Evolutionary conservation across 1,140 invertebrate genomes (phyloP).

Genomic region (Mizuhopecten yessoensis): DNA sequence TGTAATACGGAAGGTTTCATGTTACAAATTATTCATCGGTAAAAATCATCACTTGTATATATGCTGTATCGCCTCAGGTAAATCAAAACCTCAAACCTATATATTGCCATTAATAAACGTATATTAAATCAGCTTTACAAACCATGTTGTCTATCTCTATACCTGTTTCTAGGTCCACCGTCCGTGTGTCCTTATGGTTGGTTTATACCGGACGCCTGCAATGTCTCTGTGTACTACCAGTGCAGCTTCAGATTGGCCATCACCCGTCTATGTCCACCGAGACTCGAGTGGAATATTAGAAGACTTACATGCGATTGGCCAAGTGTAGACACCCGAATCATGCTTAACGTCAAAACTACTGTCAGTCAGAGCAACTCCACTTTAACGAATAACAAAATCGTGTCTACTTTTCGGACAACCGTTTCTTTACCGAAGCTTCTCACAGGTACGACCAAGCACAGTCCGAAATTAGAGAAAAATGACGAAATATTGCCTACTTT

Average conservation of each 20-base stretch:
- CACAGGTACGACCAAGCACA: background rate
- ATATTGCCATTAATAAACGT: no score
- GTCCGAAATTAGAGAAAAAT: background rate
- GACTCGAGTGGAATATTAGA: background rate
- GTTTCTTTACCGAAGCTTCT: background rate
- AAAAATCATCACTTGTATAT: no score
- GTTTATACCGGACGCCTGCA: background rate
- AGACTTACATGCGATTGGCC: background rate
- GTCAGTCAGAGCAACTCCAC: background rate
- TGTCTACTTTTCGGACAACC: background rate
- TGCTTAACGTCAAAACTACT: background rate
- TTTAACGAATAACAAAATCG: background rate
- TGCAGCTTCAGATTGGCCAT: background rate
- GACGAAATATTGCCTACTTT: background rate
- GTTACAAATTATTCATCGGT: no score
- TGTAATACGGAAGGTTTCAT: no score
- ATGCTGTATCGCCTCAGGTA: no score
- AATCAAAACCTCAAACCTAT: no score
- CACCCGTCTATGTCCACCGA: background rate
- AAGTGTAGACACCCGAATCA: background rate
- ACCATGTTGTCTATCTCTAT: no score
- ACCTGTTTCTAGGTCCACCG: background rate
- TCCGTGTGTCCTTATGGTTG: background rate
- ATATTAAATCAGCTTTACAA: background rate
- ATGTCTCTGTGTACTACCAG: slow-evolving; percentile 15